Conservation (phyloP, 2,797 vertebrate genomes). For the Amblyraja radiata region DNA sequence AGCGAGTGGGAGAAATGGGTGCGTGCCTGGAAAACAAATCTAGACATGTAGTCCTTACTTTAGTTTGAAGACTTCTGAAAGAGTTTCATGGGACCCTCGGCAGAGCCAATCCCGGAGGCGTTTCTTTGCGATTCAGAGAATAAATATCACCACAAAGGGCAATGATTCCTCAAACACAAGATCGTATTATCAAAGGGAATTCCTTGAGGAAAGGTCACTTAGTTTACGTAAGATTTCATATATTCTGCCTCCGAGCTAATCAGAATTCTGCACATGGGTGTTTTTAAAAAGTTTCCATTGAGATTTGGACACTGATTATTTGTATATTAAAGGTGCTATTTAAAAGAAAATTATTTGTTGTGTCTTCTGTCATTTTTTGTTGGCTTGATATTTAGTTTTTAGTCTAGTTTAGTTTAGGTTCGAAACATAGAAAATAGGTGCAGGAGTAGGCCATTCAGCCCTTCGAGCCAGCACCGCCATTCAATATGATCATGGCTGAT, state of each 20-base stretch:
- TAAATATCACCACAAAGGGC: neutral
- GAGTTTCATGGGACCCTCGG: too few species aligned
- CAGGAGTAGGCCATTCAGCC: too few species aligned
- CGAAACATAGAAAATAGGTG: too few species aligned
- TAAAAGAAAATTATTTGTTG: neutral
- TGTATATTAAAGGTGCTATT: neutral
- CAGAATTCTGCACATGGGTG: neutral
- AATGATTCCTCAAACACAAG: neutral
- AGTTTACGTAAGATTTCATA: neutral
- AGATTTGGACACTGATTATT: neutral
- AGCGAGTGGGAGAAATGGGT: too few species aligned
- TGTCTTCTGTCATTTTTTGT: too few species aligned
- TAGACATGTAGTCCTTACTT: neutral
- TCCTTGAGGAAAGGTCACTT: conserved; percentile 2
- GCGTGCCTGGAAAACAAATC: too few species aligned
- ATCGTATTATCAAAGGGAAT: neutral
- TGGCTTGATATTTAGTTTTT: too few species aligned
- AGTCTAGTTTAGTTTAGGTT: too few species aligned
- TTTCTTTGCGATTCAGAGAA: neutral
- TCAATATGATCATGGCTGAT: too few species aligned
- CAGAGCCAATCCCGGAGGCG: neutral
- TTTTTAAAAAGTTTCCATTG: neutral
- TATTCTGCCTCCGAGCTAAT: neutral
- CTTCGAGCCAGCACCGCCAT: too few species aligned
- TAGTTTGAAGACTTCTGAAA: neutral